Evolutionary conservation across 2,888 invertebrate genomes (phyloP), one percentile per base, ranked within the genome.

Genomic region (Sarcophaga subvicina): DNA sequence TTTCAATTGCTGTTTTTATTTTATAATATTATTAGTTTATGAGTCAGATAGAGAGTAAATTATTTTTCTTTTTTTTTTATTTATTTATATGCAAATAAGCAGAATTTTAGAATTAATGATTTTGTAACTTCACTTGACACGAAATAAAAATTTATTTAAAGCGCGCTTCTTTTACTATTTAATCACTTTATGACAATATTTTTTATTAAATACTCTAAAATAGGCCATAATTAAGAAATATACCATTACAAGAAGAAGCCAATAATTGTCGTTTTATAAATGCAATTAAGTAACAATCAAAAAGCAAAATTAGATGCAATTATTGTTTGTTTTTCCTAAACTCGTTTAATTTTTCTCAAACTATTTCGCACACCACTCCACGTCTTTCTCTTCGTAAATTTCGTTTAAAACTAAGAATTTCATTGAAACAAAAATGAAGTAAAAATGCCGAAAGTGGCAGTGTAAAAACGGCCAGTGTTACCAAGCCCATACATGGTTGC

Each of bases 401-500:
- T 81, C 80, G 77, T 85, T 85, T 81, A 73, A 54, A 85, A 85
- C 85, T 85, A 72, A 76, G 14, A 77, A 69, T 80, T 78, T 72
- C 22, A 77, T 64, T 66, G 76, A 45, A 70, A 62, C 66, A 59
- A 63, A 81, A 69, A 81, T 62, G 70, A 71, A 76, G 72, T 37
- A 72, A 71, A 70, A 64, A 77, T 59, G 76, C 82, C 81, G 70
- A 70, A 27, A 70, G 2, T 5, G 6, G 3, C 4, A 10, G 20
- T 82, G 82, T 82, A 82, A 64, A 77, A 64, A 71, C 82, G 82
- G 3, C 82, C 70, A 64, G 25, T 14, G 17, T 20, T 67, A 14
- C 47, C 66, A 66, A 20, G 54, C 54, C 54, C 54, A 17, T 54
- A 54, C 54, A 54, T 54, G 54, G 54, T 54, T 54, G 54, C 54